These are phyloP conservation scores for Ceyx margarethae DNA, from an alignment of 2,113 vertebrate genomes.

Conservation along the genomic window DNA sequence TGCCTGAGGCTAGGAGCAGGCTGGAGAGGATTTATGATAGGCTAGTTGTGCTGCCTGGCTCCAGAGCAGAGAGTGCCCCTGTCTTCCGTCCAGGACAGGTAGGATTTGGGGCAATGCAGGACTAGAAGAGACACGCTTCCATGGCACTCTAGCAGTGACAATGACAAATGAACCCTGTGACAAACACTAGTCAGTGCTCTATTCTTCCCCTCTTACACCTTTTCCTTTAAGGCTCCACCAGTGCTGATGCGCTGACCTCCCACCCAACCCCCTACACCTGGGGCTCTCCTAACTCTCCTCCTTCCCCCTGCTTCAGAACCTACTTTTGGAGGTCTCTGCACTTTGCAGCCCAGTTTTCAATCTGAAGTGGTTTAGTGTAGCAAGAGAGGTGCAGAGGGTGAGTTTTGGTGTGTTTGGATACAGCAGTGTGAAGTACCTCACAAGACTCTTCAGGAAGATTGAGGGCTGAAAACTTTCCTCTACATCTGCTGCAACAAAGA, in stretches of 20 bases:
- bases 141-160: no score
- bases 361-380: accelerated
- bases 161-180: no score
- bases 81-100: no score
- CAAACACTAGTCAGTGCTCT: no score
- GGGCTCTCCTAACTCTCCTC: no score
- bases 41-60: background rate
- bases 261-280: background rate
- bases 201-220: background rate
- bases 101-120: no score
- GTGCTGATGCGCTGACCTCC: accelerated
- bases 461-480: background rate
- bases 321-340: background rate
- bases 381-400: accelerated
- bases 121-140: no score
- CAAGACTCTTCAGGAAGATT: background rate
- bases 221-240: background rate
- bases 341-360: no score
- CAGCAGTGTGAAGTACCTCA: background rate
- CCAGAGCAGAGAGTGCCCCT: no score
- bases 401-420: background rate
- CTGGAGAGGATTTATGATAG: background rate
- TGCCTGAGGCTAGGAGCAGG: background rate
- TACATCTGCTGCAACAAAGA: background rate
- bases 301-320: no score